phyloP scores from a whole-genome alignment of 2,113 vertebrate species.

The Pithys albifrons region DNA sequence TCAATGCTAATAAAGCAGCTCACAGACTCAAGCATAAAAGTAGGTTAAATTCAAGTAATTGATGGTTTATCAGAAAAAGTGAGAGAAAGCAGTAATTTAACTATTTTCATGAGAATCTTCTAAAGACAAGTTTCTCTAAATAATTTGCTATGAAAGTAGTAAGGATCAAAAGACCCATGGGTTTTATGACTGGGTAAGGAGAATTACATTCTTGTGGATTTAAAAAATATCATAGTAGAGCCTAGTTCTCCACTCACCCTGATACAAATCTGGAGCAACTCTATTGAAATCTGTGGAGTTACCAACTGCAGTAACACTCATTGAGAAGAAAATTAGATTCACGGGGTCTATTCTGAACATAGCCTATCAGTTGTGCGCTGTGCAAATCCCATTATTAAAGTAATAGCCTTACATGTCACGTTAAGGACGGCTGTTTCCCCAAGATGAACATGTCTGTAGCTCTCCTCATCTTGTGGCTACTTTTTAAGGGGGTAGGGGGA shows the following conservation, averaged over 20 bases:
- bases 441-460: conserved; percentile 41
- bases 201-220: conserved; percentile 28
- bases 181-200: conserved; percentile 1
- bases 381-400: conserved; percentile 61
- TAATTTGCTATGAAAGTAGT: neutral
- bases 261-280: conserved; percentile 45
- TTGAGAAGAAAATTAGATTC: conserved; percentile 67
- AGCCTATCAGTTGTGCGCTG: neutral
- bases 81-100: conserved; percentile 14
- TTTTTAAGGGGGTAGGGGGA: conserved; percentile 38
- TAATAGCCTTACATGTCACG: conserved; percentile 39
- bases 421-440: conserved; percentile 39
- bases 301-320: conserved; percentile 21
- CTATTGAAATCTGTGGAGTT: conserved; percentile 46
- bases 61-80: neutral
- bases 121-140: conserved; percentile 10
- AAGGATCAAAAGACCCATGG: conserved; percentile 23
- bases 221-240: conserved; percentile 30
- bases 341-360: conserved; percentile 18
- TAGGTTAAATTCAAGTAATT: neutral
- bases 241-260: conserved; percentile 39
- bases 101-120: neutral
- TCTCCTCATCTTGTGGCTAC: conserved; percentile 21
- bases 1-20: neutral
- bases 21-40: neutral